Conservation (phyloP, 2,113 vertebrate species). For the Merops nubicus region DNA sequence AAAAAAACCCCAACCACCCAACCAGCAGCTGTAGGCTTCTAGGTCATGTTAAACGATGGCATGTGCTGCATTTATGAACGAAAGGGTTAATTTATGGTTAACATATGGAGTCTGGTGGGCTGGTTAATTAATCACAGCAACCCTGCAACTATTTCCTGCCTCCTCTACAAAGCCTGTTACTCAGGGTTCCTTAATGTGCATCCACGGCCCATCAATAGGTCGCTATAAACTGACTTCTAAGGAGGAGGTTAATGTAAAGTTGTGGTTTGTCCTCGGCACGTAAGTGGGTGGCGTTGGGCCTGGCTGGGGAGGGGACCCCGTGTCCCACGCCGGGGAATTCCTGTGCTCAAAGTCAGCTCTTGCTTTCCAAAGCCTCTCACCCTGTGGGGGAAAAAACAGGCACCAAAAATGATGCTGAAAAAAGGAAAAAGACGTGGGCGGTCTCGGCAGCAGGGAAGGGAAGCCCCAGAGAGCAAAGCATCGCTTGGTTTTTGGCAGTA, state of each 20-base stretch:
- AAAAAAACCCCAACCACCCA: not conserved
- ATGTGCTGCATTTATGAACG: not conserved
- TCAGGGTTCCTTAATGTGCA: not conserved
- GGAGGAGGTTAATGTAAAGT: not conserved
- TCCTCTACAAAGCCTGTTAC: not conserved
- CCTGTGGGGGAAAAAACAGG: not conserved
- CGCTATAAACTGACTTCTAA: not conserved
- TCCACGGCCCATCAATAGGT: not conserved
- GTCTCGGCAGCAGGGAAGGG: not conserved
- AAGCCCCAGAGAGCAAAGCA: not conserved
- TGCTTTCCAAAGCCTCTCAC: not conserved
- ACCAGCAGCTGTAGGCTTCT: not conserved
- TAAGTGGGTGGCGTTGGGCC: not conserved
- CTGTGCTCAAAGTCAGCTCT: not conserved
- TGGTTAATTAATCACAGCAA: not conserved
- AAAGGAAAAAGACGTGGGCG: not conserved
- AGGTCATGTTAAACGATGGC: not conserved
- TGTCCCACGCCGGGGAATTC: not conserved
- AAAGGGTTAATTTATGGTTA: slow-evolving; percentile 19
- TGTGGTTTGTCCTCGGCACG: rapidly evolving
- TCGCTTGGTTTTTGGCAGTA: not conserved
- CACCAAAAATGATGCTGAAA: not conserved
- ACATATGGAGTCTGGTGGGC: not conserved
- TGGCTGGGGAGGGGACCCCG: rapidly evolving
- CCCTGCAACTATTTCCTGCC: not conserved